These are phyloP conservation scores for Tillus elongatus DNA, from an alignment of 2,888 invertebrate species.

Conservation along the genomic window DNA sequence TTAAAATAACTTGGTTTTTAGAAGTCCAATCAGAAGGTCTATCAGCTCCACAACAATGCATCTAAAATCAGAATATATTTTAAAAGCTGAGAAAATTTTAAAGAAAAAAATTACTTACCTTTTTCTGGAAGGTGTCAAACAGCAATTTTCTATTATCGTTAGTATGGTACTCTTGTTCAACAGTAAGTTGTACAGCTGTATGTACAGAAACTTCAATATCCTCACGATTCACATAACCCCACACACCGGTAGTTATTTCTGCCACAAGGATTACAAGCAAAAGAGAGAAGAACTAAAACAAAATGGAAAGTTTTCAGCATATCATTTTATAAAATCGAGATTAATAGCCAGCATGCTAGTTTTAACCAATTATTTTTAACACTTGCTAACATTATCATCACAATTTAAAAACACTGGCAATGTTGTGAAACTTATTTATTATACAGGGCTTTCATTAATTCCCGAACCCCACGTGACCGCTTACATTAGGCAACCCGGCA, in stretches of 20 bases:
- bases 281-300: slow-evolving; percentile 64
- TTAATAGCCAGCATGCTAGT: no score
- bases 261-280: slow-evolving; percentile 68
- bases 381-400: no score
- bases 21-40: slow-evolving; percentile 64
- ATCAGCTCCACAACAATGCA: slow-evolving; percentile 71
- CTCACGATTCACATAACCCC: slow-evolving; percentile 64
- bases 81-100: neutral
- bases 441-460: no score
- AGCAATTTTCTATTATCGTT: slow-evolving; percentile 48
- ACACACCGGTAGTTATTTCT: slow-evolving; percentile 68
- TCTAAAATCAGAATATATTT: slow-evolving; percentile 41
- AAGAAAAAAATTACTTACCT: slow-evolving; percentile 40
- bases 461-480: no score
- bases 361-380: no score
- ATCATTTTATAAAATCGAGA: no score
- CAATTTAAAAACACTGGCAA: no score
- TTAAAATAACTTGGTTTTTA: slow-evolving; percentile 49
- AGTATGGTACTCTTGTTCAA: slow-evolving; percentile 53
- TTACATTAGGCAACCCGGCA: no score
- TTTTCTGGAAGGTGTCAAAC: slow-evolving; percentile 59
- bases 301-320: slow-evolving; percentile 14
- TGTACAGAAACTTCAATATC: slow-evolving; percentile 56
- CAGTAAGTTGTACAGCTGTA: slow-evolving; percentile 52
- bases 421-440: no score